Percentiles rank a stretch among this genome's conserved stretches.
Evolutionary conservation across 2,113 vertebrate species (phyloP).

Genomic region (Corythornis cristatus): DNA sequence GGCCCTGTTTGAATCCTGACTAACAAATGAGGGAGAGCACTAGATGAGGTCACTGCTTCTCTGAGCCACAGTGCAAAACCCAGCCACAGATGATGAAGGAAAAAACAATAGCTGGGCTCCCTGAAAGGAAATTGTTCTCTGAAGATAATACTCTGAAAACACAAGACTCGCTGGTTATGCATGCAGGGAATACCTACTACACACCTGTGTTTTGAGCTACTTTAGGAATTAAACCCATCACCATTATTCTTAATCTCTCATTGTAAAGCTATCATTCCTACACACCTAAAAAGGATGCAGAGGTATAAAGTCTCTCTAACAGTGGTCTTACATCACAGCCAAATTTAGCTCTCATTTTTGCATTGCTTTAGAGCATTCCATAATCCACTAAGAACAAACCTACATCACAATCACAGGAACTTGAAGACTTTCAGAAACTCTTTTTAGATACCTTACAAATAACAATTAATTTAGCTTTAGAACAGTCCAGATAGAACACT

Average conservation of each 20-base stretch:
- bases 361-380: neutral
- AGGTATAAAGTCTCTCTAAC: neutral
- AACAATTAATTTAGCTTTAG: neutral
- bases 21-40: neutral
- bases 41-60: neutral
- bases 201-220: neutral
- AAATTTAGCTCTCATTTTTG: neutral
- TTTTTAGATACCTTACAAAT: neutral
- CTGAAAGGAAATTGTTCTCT: neutral
- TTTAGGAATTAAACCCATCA: neutral
- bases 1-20: neutral
- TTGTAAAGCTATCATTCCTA: neutral
- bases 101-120: neutral
- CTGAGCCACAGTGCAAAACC: neutral
- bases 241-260: neutral
- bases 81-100: neutral
- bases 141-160: neutral
- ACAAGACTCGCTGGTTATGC: neutral
- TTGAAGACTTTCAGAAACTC: neutral
- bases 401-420: neutral
- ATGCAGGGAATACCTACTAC: neutral
- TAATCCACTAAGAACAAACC: neutral
- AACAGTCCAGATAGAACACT: neutral
- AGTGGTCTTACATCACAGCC: neutral
- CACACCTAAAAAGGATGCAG: neutral